phyloP scores from a whole-genome alignment of 2,888 invertebrate species.

The Erebia palarica region DNA sequence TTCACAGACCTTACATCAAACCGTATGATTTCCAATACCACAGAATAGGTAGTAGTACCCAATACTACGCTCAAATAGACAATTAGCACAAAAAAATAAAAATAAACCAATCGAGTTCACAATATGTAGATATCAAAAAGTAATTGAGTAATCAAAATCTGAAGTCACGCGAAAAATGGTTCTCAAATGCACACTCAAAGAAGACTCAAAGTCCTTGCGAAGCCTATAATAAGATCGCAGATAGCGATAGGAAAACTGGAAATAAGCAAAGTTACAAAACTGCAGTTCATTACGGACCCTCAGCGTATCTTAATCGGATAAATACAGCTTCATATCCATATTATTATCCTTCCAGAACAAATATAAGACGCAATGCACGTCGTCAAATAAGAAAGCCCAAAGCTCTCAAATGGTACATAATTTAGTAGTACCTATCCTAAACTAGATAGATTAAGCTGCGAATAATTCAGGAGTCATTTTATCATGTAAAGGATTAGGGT shows the following conservation, averaged over 20 bases:
- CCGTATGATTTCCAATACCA: background rate
- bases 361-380: conserved; percentile 14
- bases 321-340: conserved; percentile 1
- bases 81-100: background rate
- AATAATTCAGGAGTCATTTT: conserved; percentile 35
- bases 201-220: background rate
- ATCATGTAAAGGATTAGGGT: conserved; percentile 26
- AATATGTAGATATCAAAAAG: no score
- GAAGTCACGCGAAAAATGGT: no score
- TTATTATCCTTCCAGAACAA: conserved; percentile 10
- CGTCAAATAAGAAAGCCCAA: conserved; percentile 20
- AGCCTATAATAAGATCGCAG: background rate
- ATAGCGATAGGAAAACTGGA: background rate
- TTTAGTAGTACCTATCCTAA: conserved; percentile 22
- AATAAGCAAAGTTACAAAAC: conserved; percentile 14
- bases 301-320: conserved; percentile 15
- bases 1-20: conserved; percentile 3
- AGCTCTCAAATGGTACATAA: conserved; percentile 27
- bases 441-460: conserved; percentile 22
- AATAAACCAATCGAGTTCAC: no score
- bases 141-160: no score
- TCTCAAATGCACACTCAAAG: background rate
- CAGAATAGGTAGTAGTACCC: no score
- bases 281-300: conserved; percentile 21
- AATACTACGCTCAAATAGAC: background rate